Base-by-base conservation (phyloP, 2,888 invertebrate genomes). In the Seladonia tumulorum region DNA sequence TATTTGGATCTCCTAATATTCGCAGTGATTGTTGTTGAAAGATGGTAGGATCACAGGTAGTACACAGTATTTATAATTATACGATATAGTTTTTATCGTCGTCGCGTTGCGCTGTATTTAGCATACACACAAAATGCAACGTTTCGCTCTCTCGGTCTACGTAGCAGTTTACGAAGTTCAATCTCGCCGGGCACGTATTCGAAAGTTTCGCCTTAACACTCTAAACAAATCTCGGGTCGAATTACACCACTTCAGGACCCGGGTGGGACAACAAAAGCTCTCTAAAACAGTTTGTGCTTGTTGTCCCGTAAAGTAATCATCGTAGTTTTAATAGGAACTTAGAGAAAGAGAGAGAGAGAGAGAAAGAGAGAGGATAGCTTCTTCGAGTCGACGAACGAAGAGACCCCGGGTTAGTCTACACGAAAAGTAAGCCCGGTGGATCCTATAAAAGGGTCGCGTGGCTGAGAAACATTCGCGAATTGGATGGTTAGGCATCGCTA, bases 391-490 rank as follows among this genome's bases (percentile, higher is more conserved):
- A 63, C 35, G 81, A 88, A 86, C 82, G 82, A 63, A 63, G 57
- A 79, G 80, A 68, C 29, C 39, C 57, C 12, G 49, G n/a, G 81
- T 74, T 74, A 72, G 79, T 77, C 75, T 81, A 82, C 49, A 75
- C 84, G 76, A 79, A 81, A 75, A 81, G 83, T 74, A 83, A 87
- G 76, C 74, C 82, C 82, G 45, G 79, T 79, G 82, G 70, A 89
- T 92, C 88, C 89, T 89, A 92, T 93, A 92, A 93, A 93, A 91
- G 91, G 90, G 92, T 94, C 93, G 94, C 94, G 94, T 94, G 94
- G 94, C 90, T 93, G 90, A 93, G 94, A 93, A 93, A 93, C 94
- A 94, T 94, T 94, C 93, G 91, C 92, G 90, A 93, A 93, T 93
- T 92, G 94, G 92, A 93, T 94, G 92, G 93, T 93, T 93, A 93